Conservation (phyloP, 2,888 invertebrate genomes). For the Cyaniris semiargus region DNA sequence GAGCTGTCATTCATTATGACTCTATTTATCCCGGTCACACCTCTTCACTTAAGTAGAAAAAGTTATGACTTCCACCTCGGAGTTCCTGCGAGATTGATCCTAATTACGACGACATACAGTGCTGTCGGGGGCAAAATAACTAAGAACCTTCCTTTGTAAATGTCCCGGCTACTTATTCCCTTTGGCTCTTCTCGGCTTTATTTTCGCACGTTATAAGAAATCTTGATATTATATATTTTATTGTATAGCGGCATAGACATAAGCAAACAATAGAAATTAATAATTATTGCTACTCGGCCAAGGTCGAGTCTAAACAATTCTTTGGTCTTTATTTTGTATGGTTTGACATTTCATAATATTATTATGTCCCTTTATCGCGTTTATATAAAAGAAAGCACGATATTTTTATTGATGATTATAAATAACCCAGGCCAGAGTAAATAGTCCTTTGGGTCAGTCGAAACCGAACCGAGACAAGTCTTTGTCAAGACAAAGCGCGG, state of each 20-base stretch:
- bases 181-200: background rate
- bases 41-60: slow-evolving; percentile 23
- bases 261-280: slow-evolving; percentile 20
- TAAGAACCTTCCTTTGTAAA: background rate
- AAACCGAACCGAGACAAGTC: too few species aligned
- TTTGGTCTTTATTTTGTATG: background rate
- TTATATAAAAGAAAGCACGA: too few species aligned
- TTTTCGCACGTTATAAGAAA: slow-evolving; percentile 16
- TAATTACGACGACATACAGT: background rate
- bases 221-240: slow-evolving; percentile 9
- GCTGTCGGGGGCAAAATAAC: background rate
- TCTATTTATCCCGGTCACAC: slow-evolving; percentile 15
- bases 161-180: slow-evolving; percentile 12
- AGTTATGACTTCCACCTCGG: background rate
- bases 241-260: slow-evolving; percentile 14
- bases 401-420: too few species aligned
- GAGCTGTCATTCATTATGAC: background rate
- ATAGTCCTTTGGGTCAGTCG: too few species aligned
- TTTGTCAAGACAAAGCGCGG: too few species aligned
- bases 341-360: background rate
- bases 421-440: too few species aligned
- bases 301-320: background rate
- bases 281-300: background rate
- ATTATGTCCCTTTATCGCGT: background rate
- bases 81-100: background rate